Conservation (phyloP, 2,113 vertebrate species). For the Calyptommatus sinebrachiatus region DNA sequence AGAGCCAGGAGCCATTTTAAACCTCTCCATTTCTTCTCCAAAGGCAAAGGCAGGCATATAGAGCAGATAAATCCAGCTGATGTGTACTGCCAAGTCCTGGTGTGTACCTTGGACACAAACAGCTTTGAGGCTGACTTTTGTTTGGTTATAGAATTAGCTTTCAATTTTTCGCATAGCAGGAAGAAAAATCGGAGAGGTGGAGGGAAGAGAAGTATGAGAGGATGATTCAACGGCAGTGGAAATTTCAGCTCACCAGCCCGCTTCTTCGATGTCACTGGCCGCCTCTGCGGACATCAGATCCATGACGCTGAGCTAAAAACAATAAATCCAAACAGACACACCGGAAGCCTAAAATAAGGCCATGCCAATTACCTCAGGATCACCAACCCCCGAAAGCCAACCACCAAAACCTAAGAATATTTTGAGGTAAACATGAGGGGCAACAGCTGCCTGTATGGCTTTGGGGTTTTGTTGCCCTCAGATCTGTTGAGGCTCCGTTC, state of each 20-base stretch:
- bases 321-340: neutral
- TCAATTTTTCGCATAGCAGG: neutral
- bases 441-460: too few relatives aligned
- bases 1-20: neutral
- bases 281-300: rapidly evolving
- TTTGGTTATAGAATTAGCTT: neutral
- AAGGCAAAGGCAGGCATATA: neutral
- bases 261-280: constrained; percentile 4
- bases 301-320: neutral
- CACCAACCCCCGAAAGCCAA: too few relatives aligned
- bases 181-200: neutral
- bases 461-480: neutral
- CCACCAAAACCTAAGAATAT: neutral
- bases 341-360: constrained; percentile 5
- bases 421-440: neutral
- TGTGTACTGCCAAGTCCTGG: neutral
- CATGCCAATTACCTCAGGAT: neutral
- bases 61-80: neutral
- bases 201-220: neutral
- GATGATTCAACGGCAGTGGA: neutral
- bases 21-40: neutral
- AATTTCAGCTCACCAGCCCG: neutral
- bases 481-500: neutral
- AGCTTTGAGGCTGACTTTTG: rapidly evolving
- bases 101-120: neutral